These are phyloP conservation scores for Sarcophaga variegata DNA, from an alignment of 2,888 invertebrate species.

Conservation along the genomic window DNA sequence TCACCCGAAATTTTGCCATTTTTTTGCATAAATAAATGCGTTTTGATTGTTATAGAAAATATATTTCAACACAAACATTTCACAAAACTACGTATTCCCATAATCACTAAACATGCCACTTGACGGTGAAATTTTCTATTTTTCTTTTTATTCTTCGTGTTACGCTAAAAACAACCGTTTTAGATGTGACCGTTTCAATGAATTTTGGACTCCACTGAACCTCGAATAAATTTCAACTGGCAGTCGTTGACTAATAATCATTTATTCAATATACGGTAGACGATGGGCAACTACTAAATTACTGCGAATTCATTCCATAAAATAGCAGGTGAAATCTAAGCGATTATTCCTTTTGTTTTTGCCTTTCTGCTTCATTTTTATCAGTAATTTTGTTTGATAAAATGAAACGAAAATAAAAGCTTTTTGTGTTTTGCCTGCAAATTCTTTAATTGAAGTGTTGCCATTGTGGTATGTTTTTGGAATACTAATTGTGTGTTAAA, in stretches of 20 bases:
- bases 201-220: constrained; percentile 26
- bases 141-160: not conserved
- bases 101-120: constrained; percentile 63
- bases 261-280: constrained; percentile 23
- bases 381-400: constrained; percentile 6
- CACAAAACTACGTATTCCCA: constrained; percentile 71
- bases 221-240: constrained; percentile 44
- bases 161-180: constrained; percentile 7
- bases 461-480: not conserved
- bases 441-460: not conserved
- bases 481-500: not conserved
- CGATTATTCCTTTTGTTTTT: constrained; percentile 22
- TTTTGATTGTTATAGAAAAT: not conserved
- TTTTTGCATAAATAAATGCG: constrained; percentile 10
- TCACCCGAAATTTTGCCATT: not conserved
- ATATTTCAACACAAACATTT: constrained; percentile 69
- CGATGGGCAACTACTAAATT: not conserved
- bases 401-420: constrained; percentile 24
- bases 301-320: constrained; percentile 32
- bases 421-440: not conserved
- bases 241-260: constrained; percentile 17
- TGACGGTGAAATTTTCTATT: constrained; percentile 23
- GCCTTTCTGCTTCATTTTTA: not conserved
- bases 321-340: not conserved
- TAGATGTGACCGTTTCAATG: not conserved